phyloP scores from a whole-genome alignment of 2,888 invertebrate genomes.

The Drosophila kambysellisi region DNA sequence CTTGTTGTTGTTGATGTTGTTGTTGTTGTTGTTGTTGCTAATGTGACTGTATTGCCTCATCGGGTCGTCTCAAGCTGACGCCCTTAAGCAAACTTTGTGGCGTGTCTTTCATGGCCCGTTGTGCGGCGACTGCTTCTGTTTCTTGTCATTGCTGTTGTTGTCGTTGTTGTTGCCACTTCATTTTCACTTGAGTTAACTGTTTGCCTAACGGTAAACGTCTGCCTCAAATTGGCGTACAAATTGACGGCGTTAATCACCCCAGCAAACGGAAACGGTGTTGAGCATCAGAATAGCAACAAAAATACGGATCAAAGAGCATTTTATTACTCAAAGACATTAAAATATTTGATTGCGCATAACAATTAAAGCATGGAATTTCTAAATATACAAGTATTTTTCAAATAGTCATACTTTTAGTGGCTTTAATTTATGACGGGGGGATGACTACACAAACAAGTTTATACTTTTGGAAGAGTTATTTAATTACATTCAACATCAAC shows the following conservation, averaged over 20 bases:
- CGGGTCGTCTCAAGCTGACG: constrained; percentile 53
- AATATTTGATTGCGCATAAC: constrained; percentile 22
- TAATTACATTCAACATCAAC: not conserved
- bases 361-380: not conserved
- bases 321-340: constrained; percentile 2
- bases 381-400: not conserved
- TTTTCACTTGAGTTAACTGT: constrained; percentile 81
- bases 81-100: constrained; percentile 55
- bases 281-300: constrained; percentile 48
- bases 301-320: constrained; percentile 33
- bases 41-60: constrained; percentile 61
- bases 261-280: constrained; percentile 66
- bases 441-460: constrained; percentile 1
- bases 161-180: constrained; percentile 65
- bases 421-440: not conserved
- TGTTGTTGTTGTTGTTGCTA: constrained; percentile 24
- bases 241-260: constrained; percentile 73
- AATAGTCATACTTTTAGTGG: not conserved
- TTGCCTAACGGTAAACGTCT: constrained; percentile 71
- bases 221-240: constrained; percentile 77
- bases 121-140: constrained; percentile 15
- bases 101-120: constrained; percentile 46
- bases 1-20: constrained; percentile 22
- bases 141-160: constrained; percentile 9
- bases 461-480: not conserved